Conservation (phyloP, 1,140 invertebrate genomes). For the Microplitis demolitor region DNA sequence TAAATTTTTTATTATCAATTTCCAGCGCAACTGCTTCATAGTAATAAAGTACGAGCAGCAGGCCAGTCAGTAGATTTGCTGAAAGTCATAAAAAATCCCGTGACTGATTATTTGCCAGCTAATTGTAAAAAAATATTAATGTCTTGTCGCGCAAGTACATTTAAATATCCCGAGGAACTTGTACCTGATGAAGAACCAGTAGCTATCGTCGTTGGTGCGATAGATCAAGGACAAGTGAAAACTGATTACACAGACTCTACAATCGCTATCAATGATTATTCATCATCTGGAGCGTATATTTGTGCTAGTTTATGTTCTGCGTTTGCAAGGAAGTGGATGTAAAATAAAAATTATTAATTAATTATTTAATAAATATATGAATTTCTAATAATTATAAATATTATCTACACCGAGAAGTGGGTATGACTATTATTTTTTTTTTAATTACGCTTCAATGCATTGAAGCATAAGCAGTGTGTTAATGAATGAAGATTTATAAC, state of each 20-base stretch:
- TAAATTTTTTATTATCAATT: conserved; percentile 16
- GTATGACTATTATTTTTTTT: too few relatives aligned
- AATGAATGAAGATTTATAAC: too few relatives aligned
- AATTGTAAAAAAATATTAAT: conserved; percentile 90
- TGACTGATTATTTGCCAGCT: conserved; percentile 92
- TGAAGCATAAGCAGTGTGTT: too few relatives aligned
- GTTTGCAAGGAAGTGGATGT: conserved; percentile 94
- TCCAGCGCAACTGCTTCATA: conserved; percentile 94
- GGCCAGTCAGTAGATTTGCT: conserved; percentile 90
- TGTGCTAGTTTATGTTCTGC: conserved; percentile 95
- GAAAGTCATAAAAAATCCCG: conserved; percentile 97
- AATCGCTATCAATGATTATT: conserved; percentile 94
- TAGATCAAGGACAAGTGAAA: conserved; percentile 93
- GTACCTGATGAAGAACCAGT: conserved; percentile 83
- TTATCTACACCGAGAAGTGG: too few relatives aligned
- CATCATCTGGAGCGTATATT: conserved; percentile 92
- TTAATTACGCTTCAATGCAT: too few relatives aligned
- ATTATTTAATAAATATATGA: conserved; percentile 67
- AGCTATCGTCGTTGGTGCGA: conserved; percentile 92
- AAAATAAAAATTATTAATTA: too few relatives aligned
- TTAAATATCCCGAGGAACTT: conserved; percentile 78
- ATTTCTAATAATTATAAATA: too few relatives aligned
- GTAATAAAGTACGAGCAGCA: conserved; percentile 88
- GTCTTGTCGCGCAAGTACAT: conserved; percentile 84
- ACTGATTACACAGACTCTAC: conserved; percentile 90